A percentile compares a stretch with the other conserved stretches of the same genome.
Conservation (phyloP, 2,113 vertebrate genomes). For the Pachyramphus minor region DNA sequence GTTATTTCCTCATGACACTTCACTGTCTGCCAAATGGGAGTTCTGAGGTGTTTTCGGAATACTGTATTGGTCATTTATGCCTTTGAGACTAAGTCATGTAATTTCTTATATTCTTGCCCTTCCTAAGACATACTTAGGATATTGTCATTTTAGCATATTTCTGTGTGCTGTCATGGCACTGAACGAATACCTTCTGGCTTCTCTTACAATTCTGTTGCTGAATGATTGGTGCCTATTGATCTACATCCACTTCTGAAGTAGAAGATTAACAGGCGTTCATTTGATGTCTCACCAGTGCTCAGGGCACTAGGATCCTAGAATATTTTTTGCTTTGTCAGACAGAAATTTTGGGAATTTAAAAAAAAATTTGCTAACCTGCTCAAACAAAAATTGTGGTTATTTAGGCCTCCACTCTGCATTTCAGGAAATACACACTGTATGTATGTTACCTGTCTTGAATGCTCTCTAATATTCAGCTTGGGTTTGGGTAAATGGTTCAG, state of each 20-base stretch:
- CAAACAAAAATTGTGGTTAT: not conserved
- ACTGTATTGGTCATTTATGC: not conserved
- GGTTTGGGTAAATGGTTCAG: not conserved
- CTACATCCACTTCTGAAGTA: not conserved
- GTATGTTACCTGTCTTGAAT: not conserved
- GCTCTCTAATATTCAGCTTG: not conserved
- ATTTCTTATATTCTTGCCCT: not conserved
- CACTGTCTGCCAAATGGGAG: not conserved
- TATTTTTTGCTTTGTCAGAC: not conserved
- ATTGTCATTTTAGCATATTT: not conserved
- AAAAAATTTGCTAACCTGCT: not conserved
- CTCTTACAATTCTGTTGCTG: not conserved
- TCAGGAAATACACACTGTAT: not conserved
- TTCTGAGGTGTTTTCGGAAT: not conserved
- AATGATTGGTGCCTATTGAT: not conserved
- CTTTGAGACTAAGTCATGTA: not conserved
- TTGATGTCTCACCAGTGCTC: not conserved
- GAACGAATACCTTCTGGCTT: not conserved
- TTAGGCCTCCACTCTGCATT: not conserved
- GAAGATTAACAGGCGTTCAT: not conserved
- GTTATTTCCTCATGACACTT: not conserved
- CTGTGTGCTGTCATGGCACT: not conserved
- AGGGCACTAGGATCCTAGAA: not conserved
- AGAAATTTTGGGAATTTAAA: not conserved
- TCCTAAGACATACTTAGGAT: not conserved